phyloP scores from a whole-genome alignment of 2,113 vertebrate species.

The Halcyon malimbica region DNA sequence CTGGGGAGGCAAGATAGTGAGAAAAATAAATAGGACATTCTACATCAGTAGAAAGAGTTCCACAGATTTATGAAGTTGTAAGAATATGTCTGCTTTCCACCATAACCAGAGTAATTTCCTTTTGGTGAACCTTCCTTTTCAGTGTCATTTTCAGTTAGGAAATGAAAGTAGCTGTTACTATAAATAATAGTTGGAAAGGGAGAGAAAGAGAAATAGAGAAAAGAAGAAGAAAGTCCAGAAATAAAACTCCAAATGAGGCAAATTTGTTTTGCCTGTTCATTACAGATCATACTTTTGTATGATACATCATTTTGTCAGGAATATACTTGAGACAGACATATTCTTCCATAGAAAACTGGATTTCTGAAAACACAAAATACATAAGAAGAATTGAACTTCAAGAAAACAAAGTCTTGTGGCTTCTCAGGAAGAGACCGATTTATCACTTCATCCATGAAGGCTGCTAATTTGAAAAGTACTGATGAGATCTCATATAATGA shows the following conservation, averaged over 20 bases:
- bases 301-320: not conserved
- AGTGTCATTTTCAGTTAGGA: not conserved
- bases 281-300: not conserved
- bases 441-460: not conserved
- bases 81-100: not conserved
- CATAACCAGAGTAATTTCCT: not conserved
- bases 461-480: not conserved
- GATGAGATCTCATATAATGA: not conserved
- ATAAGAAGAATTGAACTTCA: not conserved
- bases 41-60: not conserved
- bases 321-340: not conserved
- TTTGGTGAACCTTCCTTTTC: not conserved
- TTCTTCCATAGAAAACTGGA: not conserved
- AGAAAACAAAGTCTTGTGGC: not conserved
- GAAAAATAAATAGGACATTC: not conserved
- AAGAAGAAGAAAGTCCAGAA: not conserved
- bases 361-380: not conserved
- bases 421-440: not conserved
- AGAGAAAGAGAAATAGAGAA: not conserved
- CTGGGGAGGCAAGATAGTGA: not conserved
- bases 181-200: not conserved
- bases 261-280: not conserved
- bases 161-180: not conserved
- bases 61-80: not conserved
- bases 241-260: not conserved